phyloP scores from a whole-genome alignment of 2,797 vertebrate species.

The Acomys russatus region DNA sequence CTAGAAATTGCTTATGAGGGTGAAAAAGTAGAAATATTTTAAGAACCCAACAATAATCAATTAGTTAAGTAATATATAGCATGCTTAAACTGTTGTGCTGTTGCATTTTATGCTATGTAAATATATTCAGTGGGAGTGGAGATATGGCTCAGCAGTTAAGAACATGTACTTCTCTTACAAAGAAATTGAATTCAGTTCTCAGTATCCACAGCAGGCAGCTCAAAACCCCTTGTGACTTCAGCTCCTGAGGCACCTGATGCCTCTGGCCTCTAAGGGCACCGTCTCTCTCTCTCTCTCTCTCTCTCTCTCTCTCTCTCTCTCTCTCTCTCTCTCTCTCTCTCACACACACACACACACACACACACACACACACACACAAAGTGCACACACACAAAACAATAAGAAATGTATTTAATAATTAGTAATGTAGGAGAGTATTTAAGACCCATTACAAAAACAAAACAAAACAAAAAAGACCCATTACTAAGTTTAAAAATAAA shows the following conservation, averaged over 20 bases:
- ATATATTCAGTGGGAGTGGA: not conserved
- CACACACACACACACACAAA: not conserved
- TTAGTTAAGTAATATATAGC: conserved; percentile 33
- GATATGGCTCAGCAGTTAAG: not conserved
- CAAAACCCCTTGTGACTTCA: not conserved
- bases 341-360: not conserved
- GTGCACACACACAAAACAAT: not conserved
- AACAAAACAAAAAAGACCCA: not conserved
- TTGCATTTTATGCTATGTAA: not conserved
- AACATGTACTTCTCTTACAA: not conserved
- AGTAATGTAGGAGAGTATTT: not conserved
- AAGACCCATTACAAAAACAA: conserved; percentile 9
- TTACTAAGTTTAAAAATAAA: conserved; percentile 32
- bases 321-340: too few relatives aligned
- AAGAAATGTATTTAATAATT: conserved; percentile 29
- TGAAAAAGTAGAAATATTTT: conserved; percentile 16
- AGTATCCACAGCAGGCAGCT: not conserved
- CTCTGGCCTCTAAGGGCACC: not conserved
- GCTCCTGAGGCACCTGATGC: too few relatives aligned
- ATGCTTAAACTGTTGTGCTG: not conserved
- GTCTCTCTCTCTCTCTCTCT: too few relatives aligned
- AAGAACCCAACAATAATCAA: not conserved
- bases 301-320: too few relatives aligned
- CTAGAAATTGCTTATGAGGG: conserved; percentile 1
- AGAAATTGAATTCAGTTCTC: not conserved